Evolutionary conservation across 2,797 vertebrate species (phyloP).

Genomic region (Urocyon cinereoargenteus): DNA sequence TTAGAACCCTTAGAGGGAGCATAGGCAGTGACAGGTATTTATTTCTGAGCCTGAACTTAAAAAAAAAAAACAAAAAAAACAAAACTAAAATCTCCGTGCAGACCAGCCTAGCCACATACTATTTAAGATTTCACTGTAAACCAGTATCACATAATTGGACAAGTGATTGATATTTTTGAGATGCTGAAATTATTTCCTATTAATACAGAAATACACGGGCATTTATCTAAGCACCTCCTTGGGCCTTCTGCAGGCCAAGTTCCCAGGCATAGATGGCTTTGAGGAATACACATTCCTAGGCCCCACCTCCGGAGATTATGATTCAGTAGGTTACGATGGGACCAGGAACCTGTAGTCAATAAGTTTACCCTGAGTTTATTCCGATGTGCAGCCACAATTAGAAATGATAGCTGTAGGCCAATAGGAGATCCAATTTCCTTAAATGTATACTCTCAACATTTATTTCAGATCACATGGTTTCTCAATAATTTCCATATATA

Average conservation of each 20-base stretch:
- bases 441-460: conserved; percentile 12
- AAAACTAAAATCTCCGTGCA: neutral
- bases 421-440: neutral
- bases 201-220: neutral
- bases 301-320: neutral
- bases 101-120: neutral
- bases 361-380: neutral
- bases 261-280: neutral
- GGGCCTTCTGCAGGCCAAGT: neutral
- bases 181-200: conserved; percentile 45
- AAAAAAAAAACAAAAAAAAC: no score
- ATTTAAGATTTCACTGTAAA: neutral
- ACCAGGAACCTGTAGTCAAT: neutral
- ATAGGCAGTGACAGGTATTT: neutral
- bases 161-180: neutral
- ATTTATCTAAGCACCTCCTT: neutral
- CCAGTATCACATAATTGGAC: neutral
- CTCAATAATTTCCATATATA: neutral
- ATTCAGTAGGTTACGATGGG: neutral
- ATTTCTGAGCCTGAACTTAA: neutral
- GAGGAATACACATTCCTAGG: neutral
- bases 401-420: neutral
- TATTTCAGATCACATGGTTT: neutral
- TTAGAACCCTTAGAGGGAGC: neutral
- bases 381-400: neutral